These are phyloP conservation scores for Percopsis omiscomaycus DNA, from an alignment of 2,797 vertebrate species.

Conservation along the genomic window DNA sequence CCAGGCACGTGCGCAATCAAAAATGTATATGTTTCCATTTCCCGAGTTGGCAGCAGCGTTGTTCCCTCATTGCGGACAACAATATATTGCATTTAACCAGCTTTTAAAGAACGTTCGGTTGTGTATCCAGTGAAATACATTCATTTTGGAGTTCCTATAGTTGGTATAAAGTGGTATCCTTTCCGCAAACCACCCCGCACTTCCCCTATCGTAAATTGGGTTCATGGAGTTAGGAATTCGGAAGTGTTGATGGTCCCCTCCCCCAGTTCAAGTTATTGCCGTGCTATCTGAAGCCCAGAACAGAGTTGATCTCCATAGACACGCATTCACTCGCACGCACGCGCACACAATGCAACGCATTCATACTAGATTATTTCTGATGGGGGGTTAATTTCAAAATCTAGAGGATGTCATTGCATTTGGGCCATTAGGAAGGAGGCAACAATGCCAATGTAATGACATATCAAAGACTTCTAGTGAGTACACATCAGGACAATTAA, in stretches of 20 bases:
- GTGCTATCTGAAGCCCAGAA: constrained; percentile 1
- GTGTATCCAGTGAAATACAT: not conserved
- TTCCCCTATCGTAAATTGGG: constrained; percentile 54
- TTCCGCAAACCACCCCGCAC: constrained; percentile 21
- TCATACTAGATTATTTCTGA: too few relatives aligned
- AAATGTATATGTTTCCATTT: constrained; percentile 40
- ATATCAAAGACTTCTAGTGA: too few relatives aligned
- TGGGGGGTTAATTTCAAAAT: too few relatives aligned
- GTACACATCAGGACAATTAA: too few relatives aligned
- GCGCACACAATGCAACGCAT: too few relatives aligned
- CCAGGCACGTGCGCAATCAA: constrained; percentile 66
- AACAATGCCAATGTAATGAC: too few relatives aligned
- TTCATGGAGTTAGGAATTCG: constrained; percentile 77
- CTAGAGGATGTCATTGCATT: too few relatives aligned
- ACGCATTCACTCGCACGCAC: too few relatives aligned
- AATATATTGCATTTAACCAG: not conserved
- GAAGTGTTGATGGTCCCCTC: constrained; percentile 71
- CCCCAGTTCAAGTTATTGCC: constrained; percentile 36
- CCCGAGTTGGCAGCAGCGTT: constrained; percentile 8
- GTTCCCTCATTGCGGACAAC: not conserved
- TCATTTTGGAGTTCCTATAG: constrained; percentile 1
- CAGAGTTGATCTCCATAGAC: constrained; percentile 16
- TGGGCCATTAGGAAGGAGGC: too few relatives aligned
- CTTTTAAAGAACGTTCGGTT: too few relatives aligned
- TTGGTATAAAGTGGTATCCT: constrained; percentile 14